These are phyloP conservation scores for Catocala sponsa DNA, from an alignment of 2,888 invertebrate species.

Conservation along the genomic window DNA sequence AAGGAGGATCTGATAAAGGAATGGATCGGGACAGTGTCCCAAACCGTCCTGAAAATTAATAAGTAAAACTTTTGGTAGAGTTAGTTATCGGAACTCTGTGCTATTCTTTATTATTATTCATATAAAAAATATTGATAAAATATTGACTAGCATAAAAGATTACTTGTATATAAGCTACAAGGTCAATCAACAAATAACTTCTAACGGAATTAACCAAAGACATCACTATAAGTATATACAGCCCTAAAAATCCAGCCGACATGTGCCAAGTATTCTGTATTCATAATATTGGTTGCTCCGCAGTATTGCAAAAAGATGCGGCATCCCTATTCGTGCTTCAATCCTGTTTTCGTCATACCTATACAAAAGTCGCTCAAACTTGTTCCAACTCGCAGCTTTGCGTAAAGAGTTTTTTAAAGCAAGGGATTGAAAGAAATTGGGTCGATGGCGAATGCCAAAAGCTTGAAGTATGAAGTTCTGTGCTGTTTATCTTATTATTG, in stretches of 20 bases:
- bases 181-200: no score
- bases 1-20: no score
- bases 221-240: no score
- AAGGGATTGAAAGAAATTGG: slow-evolving; percentile 39
- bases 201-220: no score
- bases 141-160: no score
- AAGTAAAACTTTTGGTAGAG: no score
- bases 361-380: slow-evolving; percentile 21
- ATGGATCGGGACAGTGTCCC: no score
- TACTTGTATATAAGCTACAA: no score
- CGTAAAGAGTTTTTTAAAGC: slow-evolving; percentile 24
- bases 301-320: background rate
- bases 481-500: slow-evolving; percentile 8
- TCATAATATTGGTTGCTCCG: background rate
- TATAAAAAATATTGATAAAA: no score
- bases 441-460: slow-evolving; percentile 15
- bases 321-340: slow-evolving; percentile 4
- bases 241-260: background rate
- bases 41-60: no score
- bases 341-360: slow-evolving; percentile 6
- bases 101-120: no score
- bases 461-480: slow-evolving; percentile 13
- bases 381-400: slow-evolving; percentile 25
- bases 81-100: no score
- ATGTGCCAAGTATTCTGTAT: background rate